Evolutionary conservation across 1,140 invertebrate genomes (phyloP).

Genomic region (Dreissena polymorpha): DNA sequence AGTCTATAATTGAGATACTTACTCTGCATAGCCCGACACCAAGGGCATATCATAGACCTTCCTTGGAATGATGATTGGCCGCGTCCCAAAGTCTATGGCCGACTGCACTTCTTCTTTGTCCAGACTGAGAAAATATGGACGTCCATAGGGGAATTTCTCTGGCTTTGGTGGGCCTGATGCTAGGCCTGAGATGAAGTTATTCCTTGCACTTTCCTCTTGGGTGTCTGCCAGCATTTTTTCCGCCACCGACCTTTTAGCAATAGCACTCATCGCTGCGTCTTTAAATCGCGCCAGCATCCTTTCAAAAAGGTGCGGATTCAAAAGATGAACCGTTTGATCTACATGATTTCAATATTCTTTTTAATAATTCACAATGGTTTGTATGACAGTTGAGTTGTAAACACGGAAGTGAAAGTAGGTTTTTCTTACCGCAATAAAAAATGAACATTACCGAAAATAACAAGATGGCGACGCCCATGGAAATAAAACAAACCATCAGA

Average conservation of each 20-base stretch:
- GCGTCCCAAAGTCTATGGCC: slow-evolving; percentile 18
- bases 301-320: no score
- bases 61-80: slow-evolving; percentile 33
- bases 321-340: no score
- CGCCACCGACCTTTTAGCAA: neutral
- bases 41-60: slow-evolving; percentile 13
- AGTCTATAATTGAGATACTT: neutral
- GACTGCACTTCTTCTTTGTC: slow-evolving; percentile 31
- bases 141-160: slow-evolving; percentile 34
- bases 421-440: neutral
- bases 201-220: slow-evolving; percentile 4
- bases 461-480: slow-evolving; percentile 6
- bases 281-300: slow-evolving; percentile 32
- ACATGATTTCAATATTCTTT: no score
- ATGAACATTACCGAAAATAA: neutral
- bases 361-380: no score
- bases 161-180: slow-evolving; percentile 1
- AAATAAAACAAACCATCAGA: neutral
- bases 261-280: slow-evolving; percentile 33
- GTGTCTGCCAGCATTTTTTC: slow-evolving; percentile 6
- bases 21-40: slow-evolving; percentile 36
- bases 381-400: no score
- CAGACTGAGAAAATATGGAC: slow-evolving; percentile 41
- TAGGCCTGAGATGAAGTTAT: neutral
- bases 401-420: slow-evolving; percentile 3